Base-by-base conservation (phyloP, 2,888 invertebrate genomes). In the Cerceris rybyensis region DNA sequence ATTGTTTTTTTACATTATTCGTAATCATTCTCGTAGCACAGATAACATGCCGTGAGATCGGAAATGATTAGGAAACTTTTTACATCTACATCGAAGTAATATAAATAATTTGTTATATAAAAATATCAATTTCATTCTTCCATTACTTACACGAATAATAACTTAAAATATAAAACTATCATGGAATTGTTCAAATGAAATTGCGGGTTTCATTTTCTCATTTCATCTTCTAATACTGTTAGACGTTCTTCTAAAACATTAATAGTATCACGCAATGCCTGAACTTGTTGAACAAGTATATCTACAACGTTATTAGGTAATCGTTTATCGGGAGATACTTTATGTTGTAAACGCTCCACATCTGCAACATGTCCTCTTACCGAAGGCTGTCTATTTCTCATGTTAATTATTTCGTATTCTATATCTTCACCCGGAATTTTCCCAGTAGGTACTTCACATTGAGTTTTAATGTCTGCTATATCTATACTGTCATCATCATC, bases 181-280 rank as follows among this genome's bases (percentile, higher is more conserved):
- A 39, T 17, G n/a, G 41, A 49, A 57, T 6, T 61, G 60, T 39
- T 9, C 50, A 59, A 46, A 39, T 60, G 70, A 16, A 17, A 65
- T 60, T 57, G 7, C 50, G 28, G 49, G 14, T 7, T 13, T 84
- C 76, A 86, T 72, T 85, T 85, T 76, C 76, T 86, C 49, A 92
- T 85, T 84, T 91, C 90, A 82, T 93, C 93, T 91, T 95, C 94
- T 65, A 94, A 86, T 60, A 93, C 93, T 63, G 93, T 93, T 13
- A 95, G 91, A 79, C 94, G 92, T 84, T 94, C 90, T 83, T 94
- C 94, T 65, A 95, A 92, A 68, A 94, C 84, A 81, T 93, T 93
- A n/a, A 95, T 93, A 58, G 94, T 94, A 87, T 94, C 93, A 86
- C 94, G 93, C 9, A 95, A 90, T 13, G 93, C 93, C 91, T 94